These are phyloP conservation scores for Gobio occitaniae DNA, from an alignment of 2,797 vertebrate species.

Conservation along the genomic window DNA sequence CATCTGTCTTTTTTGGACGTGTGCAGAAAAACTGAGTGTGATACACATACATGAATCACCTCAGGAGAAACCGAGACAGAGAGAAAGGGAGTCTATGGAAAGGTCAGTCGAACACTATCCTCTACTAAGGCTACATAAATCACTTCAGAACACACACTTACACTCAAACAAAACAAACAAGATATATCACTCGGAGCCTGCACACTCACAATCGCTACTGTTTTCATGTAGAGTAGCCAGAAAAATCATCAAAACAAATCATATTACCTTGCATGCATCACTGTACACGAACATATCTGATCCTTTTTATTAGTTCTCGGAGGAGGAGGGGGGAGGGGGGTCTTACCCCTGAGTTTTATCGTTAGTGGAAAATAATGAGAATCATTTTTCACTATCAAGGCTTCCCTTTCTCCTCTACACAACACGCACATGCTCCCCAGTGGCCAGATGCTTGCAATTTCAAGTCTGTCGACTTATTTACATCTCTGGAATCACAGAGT, in stretches of 20 bases:
- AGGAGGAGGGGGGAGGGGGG: not conserved
- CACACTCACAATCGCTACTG: too few species aligned
- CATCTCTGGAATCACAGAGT: slow-evolving; percentile 67
- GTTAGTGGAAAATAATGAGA: slow-evolving; percentile 49
- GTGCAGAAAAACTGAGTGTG: not conserved
- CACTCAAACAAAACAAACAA: slow-evolving; percentile 34
- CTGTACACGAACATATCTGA: not conserved
- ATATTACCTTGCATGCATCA: not conserved
- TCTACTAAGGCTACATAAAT: slow-evolving; percentile 74
- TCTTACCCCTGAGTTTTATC: slow-evolving; percentile 25
- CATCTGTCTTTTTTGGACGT: slow-evolving; percentile 5
- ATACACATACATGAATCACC: slow-evolving; percentile 19
- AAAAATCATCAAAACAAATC: not conserved
- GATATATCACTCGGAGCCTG: not conserved
- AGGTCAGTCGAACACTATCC: slow-evolving; percentile 70
- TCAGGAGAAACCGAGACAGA: not conserved
- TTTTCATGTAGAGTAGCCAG: not conserved
- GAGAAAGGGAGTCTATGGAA: slow-evolving; percentile 60
- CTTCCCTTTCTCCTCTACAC: slow-evolving; percentile 15
- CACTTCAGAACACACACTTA: slow-evolving; percentile 63
- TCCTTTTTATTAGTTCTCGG: slow-evolving; percentile 16
- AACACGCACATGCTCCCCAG: slow-evolving; percentile 37
- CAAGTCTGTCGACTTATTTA: slow-evolving; percentile 72
- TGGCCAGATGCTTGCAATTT: slow-evolving; percentile 72
- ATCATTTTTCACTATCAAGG: slow-evolving; percentile 41